Evolutionary conservation across 2,888 invertebrate genomes (phyloP).

Genomic region (Andrena haemorrhoa): DNA sequence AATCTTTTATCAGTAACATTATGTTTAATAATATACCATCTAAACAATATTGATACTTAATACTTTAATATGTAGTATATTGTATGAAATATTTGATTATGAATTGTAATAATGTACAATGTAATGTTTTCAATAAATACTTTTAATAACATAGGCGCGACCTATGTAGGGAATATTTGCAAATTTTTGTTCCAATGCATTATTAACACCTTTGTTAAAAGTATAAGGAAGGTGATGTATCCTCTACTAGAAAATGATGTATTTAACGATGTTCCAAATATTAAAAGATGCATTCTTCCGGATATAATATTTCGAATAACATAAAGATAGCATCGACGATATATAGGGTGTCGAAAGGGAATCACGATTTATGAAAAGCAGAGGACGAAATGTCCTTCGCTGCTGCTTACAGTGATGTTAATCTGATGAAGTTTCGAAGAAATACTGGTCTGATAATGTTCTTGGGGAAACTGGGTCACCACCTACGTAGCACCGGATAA

Average conservation of each 20-base stretch:
- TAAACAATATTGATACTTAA: no score
- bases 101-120: neutral
- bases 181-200: neutral
- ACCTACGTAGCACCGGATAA: slow-evolving; percentile 41
- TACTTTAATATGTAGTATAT: neutral
- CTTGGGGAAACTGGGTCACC: slow-evolving; percentile 53
- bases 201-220: neutral
- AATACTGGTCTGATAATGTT: slow-evolving; percentile 42
- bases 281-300: neutral
- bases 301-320: neutral
- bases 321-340: neutral
- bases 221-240: no score
- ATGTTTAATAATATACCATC: no score
- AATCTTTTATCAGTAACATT: neutral
- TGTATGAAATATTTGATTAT: neutral
- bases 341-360: neutral
- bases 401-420: neutral
- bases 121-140: neutral
- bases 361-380: neutral
- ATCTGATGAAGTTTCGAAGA: slow-evolving; percentile 20
- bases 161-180: neutral
- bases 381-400: neutral
- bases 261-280: neutral
- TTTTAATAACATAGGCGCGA: neutral
- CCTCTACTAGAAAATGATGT: neutral